Percentiles rank a stretch among this genome's conserved stretches.
These are phyloP conservation scores for Mythimna impura DNA, from an alignment of 2,888 invertebrate species.

Conservation along the genomic window DNA sequence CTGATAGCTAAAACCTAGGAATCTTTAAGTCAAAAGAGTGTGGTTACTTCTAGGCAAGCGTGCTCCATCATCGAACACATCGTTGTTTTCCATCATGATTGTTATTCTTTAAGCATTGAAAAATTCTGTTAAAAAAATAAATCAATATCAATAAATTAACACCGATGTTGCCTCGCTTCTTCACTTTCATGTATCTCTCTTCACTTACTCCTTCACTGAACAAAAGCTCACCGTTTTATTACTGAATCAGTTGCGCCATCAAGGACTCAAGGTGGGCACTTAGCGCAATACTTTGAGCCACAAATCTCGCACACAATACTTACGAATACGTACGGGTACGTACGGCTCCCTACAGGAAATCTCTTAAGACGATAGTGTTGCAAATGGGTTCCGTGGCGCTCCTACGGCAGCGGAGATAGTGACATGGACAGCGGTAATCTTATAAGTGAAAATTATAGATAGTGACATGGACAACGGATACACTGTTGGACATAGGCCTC, in stretches of 20 bases:
- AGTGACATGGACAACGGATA: not conserved
- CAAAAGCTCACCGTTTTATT: conserved; percentile 35
- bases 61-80: no score
- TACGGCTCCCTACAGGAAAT: conserved; percentile 56
- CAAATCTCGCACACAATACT: conserved; percentile 69
- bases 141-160: conserved; percentile 3
- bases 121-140: not conserved
- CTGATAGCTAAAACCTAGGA: no score
- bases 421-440: not conserved
- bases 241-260: conserved; percentile 49
- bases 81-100: no score
- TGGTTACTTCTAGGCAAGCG: no score
- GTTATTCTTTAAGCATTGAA: no score
- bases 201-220: conserved; percentile 21
- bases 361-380: conserved; percentile 73
- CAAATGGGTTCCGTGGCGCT: conserved; percentile 67
- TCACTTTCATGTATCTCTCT: conserved; percentile 9
- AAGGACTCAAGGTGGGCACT: conserved; percentile 63
- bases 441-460: not conserved
- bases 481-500: no score
- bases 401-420: conserved; percentile 32
- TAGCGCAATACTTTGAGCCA: conserved; percentile 68
- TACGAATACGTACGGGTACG: conserved; percentile 47
- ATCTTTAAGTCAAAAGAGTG: no score
- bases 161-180: not conserved